Percentiles rank a stretch among this genome's conserved stretches.
phyloP scores from a whole-genome alignment of 2,113 vertebrate species.

The Pampusana beccarii region DNA sequence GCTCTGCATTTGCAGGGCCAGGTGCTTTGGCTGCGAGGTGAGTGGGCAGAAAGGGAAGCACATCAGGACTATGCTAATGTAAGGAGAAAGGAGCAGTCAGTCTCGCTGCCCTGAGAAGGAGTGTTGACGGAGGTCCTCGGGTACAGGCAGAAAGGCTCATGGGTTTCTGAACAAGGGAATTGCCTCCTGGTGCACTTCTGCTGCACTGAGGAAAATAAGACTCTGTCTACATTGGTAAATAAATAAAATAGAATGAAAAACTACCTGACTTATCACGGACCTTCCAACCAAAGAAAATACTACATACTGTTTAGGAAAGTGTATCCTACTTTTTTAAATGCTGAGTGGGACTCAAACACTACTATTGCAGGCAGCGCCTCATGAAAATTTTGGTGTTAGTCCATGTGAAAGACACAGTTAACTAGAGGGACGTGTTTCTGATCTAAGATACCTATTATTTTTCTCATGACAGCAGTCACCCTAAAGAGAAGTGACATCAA shows the following conservation, averaged over 20 bases:
- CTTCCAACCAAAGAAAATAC: background rate
- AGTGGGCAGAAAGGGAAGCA: background rate
- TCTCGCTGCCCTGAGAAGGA: background rate
- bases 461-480: background rate
- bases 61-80: background rate
- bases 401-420: background rate
- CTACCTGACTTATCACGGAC: background rate
- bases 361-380: background rate
- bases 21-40: background rate
- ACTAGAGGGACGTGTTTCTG: background rate
- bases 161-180: background rate
- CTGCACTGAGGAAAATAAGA: background rate
- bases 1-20: background rate
- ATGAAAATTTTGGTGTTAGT: background rate
- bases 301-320: background rate
- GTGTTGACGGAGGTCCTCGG: background rate
- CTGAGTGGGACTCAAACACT: background rate
- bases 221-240: background rate
- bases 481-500: background rate
- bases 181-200: background rate
- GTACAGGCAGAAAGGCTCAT: background rate
- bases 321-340: background rate
- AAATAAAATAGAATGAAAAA: background rate
- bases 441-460: background rate
- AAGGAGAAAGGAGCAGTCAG: background rate